A percentile compares a stretch with the other conserved stretches of the same genome.
These are phyloP conservation scores for Drosophila percnosoma DNA, from an alignment of 2,888 invertebrate species.

Conservation along the genomic window DNA sequence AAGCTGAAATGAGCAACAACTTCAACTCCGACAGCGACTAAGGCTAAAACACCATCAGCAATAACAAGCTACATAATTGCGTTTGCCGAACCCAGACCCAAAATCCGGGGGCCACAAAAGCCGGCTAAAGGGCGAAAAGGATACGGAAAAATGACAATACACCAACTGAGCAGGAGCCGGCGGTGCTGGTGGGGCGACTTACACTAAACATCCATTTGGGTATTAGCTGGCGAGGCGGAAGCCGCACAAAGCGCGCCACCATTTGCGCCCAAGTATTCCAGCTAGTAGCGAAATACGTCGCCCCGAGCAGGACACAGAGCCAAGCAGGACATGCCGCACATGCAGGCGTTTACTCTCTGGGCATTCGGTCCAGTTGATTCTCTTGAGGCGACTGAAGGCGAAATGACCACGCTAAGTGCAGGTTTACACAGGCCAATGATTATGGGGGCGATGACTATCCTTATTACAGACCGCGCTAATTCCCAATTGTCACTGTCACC, in stretches of 20 bases:
- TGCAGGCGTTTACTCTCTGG: constrained; percentile 29
- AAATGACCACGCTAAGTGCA: constrained; percentile 82
- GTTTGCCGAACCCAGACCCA: constrained; percentile 40
- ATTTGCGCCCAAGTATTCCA: constrained; percentile 73
- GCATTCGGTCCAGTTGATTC: constrained; percentile 21
- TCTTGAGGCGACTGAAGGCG: constrained; percentile 48
- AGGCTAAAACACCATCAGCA: constrained; percentile 64
- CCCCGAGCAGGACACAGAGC: constrained; percentile 7
- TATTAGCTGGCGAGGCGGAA: constrained; percentile 75
- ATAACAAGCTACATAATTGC: constrained; percentile 76
- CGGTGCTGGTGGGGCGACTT: constrained; percentile 54
- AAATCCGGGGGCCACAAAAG: constrained; percentile 44
- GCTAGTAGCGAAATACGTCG: constrained; percentile 39
- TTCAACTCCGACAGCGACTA: constrained; percentile 32
- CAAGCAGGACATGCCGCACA: constrained; percentile 15
- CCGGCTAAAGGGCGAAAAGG: constrained; percentile 56
- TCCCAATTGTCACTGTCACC: constrained; percentile 77
- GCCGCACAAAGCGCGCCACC: constrained; percentile 76
- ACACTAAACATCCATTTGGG: constrained; percentile 81
- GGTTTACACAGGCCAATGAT: constrained; percentile 82
- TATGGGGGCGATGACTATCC: constrained; percentile 74
- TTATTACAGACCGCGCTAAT: constrained; percentile 80
- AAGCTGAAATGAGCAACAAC: constrained; percentile 63
- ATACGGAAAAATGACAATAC: constrained; percentile 50
- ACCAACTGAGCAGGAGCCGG: constrained; percentile 16